phyloP scores from a whole-genome alignment of 2,888 invertebrate species.

The Anthophora plumipes region DNA sequence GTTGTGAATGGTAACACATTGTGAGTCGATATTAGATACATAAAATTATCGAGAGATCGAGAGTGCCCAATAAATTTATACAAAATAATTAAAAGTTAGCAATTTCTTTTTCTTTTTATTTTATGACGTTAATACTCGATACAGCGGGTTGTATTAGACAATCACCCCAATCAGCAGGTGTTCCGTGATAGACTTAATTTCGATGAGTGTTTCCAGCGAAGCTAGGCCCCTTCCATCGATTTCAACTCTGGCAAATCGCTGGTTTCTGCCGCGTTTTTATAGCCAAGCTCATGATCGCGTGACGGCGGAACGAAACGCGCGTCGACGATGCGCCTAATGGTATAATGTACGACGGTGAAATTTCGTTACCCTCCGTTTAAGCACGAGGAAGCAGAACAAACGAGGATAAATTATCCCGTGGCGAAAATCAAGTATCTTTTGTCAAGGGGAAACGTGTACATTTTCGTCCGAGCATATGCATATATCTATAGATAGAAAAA shows the following conservation, averaged over 20 bases:
- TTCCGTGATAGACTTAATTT: conserved; percentile 55
- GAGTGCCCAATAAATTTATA: no score
- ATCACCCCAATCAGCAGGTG: conserved; percentile 56
- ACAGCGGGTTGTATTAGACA: not conserved
- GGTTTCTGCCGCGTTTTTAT: conserved; percentile 63
- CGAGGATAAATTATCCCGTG: conserved; percentile 9
- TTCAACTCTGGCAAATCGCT: conserved; percentile 69
- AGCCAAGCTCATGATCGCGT: conserved; percentile 73
- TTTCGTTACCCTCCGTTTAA: conserved; percentile 58
- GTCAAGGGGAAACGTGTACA: not conserved
- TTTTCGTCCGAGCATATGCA: not conserved
- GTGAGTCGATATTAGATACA: no score
- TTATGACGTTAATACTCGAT: not conserved
- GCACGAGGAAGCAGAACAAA: conserved; percentile 57
- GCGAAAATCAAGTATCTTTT: not conserved
- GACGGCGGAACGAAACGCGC: conserved; percentile 77
- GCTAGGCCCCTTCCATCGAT: conserved; percentile 68
- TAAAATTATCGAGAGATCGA: no score
- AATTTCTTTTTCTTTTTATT: not conserved
- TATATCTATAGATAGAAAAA: not conserved
- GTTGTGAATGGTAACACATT: no score
- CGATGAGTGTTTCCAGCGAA: conserved; percentile 67
- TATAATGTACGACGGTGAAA: conserved; percentile 78
- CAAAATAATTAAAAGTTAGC: no score
- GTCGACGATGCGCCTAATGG: conserved; percentile 76